Percentiles rank a stretch among this genome's conserved stretches.
These are phyloP conservation scores for Atrichornis clamosus DNA, from an alignment of 2,113 vertebrate species.

Conservation along the genomic window DNA sequence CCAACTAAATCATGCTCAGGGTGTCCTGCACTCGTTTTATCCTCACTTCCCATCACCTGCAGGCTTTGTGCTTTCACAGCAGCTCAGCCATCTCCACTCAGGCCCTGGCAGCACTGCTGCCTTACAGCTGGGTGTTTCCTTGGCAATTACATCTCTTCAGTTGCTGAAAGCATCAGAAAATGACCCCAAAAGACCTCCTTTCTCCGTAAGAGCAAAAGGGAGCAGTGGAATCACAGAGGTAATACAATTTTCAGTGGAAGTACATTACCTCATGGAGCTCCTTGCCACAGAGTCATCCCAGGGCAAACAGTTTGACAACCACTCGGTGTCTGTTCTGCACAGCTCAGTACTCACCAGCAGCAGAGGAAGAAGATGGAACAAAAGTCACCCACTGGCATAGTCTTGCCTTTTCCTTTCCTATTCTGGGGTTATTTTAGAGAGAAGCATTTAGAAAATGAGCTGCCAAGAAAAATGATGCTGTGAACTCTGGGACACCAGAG, in stretches of 20 bases:
- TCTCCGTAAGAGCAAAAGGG: background rate
- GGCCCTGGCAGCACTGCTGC: background rate
- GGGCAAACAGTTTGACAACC: background rate
- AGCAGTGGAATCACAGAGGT: background rate
- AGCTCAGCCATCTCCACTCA: background rate
- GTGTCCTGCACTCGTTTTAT: background rate
- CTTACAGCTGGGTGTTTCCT: background rate
- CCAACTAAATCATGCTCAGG: background rate
- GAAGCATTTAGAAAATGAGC: background rate
- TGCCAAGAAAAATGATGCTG: background rate
- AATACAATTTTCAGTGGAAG: background rate
- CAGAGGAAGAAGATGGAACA: background rate
- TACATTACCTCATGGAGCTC: background rate
- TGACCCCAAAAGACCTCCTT: constrained; percentile 1
- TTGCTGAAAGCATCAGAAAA: constrained; percentile 12
- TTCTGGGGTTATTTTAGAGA: background rate
- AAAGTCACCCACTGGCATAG: background rate
- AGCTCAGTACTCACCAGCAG: background rate
- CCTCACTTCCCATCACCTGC: background rate
- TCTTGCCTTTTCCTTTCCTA: background rate
- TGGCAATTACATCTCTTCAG: background rate
- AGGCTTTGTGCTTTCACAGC: background rate
- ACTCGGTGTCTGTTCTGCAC: background rate
- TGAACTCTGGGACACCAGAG: background rate
- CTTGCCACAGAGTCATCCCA: background rate